A percentile compares a stretch with the other conserved stretches of the same genome.
Evolutionary conservation across 2,888 invertebrate species (phyloP).

Genomic region (Papilio protenor): DNA sequence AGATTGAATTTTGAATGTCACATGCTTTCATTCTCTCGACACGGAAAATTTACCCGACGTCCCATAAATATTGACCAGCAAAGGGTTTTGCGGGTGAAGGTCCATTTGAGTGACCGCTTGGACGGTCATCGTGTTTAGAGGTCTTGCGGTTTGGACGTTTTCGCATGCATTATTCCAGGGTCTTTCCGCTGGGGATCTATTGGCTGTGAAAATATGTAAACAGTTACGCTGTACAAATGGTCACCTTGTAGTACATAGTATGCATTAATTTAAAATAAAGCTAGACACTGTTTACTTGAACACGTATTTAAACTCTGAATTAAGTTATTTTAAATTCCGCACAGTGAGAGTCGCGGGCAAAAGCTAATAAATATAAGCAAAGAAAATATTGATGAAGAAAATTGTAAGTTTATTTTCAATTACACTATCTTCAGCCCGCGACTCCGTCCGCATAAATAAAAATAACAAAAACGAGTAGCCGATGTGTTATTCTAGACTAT

Average conservation of each 20-base stretch:
- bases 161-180: conserved; percentile 63
- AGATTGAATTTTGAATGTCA: conserved; percentile 34
- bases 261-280: background rate
- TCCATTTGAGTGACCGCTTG: conserved; percentile 66
- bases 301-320: no score
- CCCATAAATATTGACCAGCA: conserved; percentile 70
- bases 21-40: conserved; percentile 42
- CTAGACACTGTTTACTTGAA: no score
- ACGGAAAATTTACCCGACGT: conserved; percentile 63
- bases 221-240: background rate
- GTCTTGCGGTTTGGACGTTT: conserved; percentile 54
- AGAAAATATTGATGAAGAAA: no score
- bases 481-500: no score
- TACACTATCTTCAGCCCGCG: no score
- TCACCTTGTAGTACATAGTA: background rate
- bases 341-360: no score
- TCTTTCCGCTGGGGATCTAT: conserved; percentile 52
- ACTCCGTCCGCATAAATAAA: no score
- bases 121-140: conserved; percentile 55
- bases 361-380: no score
- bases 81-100: conserved; percentile 64
- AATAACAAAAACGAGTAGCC: no score
- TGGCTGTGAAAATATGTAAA: conserved; percentile 43
- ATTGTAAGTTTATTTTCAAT: no score
- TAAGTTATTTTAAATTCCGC: no score